Evolutionary conservation across 1,140 invertebrate species (phyloP).

Genomic region (Dreissena rostriformis): DNA sequence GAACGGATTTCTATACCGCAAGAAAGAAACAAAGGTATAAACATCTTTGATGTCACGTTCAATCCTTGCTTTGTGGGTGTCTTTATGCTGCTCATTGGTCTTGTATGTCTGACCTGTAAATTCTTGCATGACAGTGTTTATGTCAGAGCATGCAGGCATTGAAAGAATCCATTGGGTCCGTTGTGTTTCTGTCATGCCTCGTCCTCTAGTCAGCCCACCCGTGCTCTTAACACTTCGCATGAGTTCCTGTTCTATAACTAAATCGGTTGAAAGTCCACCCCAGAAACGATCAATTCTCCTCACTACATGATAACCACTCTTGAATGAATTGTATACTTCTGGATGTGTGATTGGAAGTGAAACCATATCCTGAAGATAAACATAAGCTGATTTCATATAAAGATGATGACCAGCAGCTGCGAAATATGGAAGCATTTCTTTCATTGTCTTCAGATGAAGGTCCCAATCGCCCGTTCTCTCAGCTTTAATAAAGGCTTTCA

Average conservation of each 20-base stretch:
- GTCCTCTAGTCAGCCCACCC: background rate
- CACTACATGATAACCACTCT: background rate
- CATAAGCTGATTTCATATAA: constrained; percentile 21
- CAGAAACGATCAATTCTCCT: background rate
- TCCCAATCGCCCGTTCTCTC: constrained; percentile 58
- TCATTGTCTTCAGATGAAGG: background rate
- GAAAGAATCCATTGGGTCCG: constrained; percentile 14
- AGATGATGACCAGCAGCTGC: background rate
- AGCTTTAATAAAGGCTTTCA: no score
- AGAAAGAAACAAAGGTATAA: background rate
- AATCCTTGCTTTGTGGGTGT: constrained; percentile 19
- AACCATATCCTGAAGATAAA: background rate
- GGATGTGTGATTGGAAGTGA: background rate
- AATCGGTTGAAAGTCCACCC: constrained; percentile 8
- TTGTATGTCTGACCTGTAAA: background rate
- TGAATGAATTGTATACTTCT: constrained; percentile 12
- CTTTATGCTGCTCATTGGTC: constrained; percentile 51
- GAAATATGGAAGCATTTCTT: constrained; percentile 45
- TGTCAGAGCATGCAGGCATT: constrained; percentile 10
- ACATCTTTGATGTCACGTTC: constrained; percentile 50
- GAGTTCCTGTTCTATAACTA: constrained; percentile 1
- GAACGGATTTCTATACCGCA: constrained; percentile 3
- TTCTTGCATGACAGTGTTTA: constrained; percentile 39
- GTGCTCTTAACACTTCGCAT: constrained; percentile 9
- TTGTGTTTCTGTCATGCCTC: constrained; percentile 6